Percentiles rank a stretch among this genome's conserved stretches.
Evolutionary conservation across 1,140 invertebrate species (phyloP).

Genomic region (Drosophila truncata): DNA sequence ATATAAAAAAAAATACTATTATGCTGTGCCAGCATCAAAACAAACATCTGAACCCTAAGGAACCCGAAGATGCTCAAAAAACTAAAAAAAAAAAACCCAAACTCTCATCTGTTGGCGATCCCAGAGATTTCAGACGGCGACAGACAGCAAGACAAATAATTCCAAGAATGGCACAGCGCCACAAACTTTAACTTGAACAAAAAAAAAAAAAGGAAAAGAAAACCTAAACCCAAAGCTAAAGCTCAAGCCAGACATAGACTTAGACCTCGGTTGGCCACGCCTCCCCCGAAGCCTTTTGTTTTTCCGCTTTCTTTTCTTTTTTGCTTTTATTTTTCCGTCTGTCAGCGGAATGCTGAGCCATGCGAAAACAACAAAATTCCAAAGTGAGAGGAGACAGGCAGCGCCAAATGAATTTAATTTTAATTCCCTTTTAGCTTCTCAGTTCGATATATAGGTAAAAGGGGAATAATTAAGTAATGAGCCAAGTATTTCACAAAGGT

Average conservation of each 20-base stretch:
- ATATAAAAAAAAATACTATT: slow-evolving; percentile 33
- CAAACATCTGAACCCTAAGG: slow-evolving; percentile 53
- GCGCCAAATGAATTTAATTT: slow-evolving; percentile 47
- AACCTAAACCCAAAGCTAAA: neutral
- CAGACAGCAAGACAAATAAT: slow-evolving; percentile 74
- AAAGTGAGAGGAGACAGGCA: slow-evolving; percentile 17
- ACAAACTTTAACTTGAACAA: slow-evolving; percentile 43
- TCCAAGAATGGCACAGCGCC: slow-evolving; percentile 64
- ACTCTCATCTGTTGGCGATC: slow-evolving; percentile 21
- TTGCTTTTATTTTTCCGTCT: slow-evolving; percentile 14
- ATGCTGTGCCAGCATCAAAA: slow-evolving; percentile 67
- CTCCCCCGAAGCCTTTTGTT: slow-evolving; percentile 5
- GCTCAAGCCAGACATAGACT: slow-evolving; percentile 55
- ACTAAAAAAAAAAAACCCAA: slow-evolving; percentile 8
- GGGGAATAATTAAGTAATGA: slow-evolving; percentile 44
- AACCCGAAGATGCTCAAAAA: slow-evolving; percentile 16
- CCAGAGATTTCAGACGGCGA: slow-evolving; percentile 42
- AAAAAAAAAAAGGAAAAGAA: neutral
- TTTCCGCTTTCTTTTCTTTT: slow-evolving; percentile 26
- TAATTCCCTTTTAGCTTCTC: slow-evolving; percentile 23
- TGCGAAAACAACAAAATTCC: slow-evolving; percentile 54
- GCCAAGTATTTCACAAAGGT: neutral
- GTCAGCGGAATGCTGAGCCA: slow-evolving; percentile 51
- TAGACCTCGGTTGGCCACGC: slow-evolving; percentile 46
- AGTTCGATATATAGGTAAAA: slow-evolving; percentile 29